phyloP scores from a whole-genome alignment of 2,113 vertebrate species.

The Girardinichthys multiradiatus region DNA sequence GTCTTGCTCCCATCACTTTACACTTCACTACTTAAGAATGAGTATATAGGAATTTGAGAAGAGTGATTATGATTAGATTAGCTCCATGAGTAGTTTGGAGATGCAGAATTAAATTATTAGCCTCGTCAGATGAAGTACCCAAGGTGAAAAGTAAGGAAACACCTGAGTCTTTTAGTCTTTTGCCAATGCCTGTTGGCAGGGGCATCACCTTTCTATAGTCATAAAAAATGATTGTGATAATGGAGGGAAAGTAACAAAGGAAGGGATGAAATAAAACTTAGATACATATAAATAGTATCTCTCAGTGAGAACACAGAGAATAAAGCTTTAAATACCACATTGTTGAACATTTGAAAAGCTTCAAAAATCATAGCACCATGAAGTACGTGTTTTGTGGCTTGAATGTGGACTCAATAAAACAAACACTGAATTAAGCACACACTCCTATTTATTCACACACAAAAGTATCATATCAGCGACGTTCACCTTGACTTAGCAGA shows the following conservation, averaged over 20 bases:
- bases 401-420: constrained; percentile 7
- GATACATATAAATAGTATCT: constrained; percentile 18
- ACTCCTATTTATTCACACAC: constrained; percentile 14
- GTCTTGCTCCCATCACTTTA: no score
- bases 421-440: constrained; percentile 21
- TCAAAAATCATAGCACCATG: not conserved
- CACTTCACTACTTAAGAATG: no score
- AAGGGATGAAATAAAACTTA: constrained; percentile 41
- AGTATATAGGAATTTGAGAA: not conserved
- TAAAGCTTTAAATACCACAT: not conserved
- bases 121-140: not conserved
- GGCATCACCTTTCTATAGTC: not conserved
- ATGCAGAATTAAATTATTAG: not conserved
- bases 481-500: constrained; percentile 72
- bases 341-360: not conserved
- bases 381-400: constrained; percentile 1
- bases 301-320: no score
- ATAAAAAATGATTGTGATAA: constrained; percentile 33
- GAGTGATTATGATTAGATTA: constrained; percentile 2
- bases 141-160: not conserved
- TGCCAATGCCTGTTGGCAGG: constrained; percentile 12
- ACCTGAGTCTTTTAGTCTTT: not conserved
- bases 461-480: constrained; percentile 54
- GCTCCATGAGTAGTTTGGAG: not conserved
- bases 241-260: not conserved